Base-by-base conservation (phyloP, 2,888 invertebrate species). In the Catotricha subobsoleta region DNA sequence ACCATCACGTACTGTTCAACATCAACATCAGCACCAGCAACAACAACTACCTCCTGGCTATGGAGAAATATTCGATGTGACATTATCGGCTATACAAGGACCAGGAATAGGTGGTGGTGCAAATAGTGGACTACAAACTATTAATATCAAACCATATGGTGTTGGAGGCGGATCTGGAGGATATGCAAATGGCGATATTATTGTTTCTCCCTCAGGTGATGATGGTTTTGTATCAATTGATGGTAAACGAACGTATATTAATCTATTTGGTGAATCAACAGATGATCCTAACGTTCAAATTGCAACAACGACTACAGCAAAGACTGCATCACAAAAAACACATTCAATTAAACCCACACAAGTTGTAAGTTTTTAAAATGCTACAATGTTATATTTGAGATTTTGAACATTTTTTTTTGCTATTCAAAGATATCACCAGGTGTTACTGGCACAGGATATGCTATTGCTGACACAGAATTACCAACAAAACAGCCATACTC, bases 221-320 rank as follows among this genome's bases (percentile, higher is more conserved):
- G 80, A 87, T 53, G 82, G 86, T 20, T 88, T 84, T 60, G 90
- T 90, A 13, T 88, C 86, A 19, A 90, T 90, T 43, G 88, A 90
- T 55, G 90, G 90, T 28, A 84, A 88, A 63, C 68, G 86, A 51
- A 88, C 87, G 0, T 87, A 88, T 56, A 69, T 90, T 50, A 84
- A 86, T 64, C 67, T 88, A 31, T 83, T 87, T 57, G 83, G 80
- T 46, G 76, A 74, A 51, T 56, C 60, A 48, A 62, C 62, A 50
- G 62, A 62, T 53, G 50, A 56, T 41, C 60, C 62, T 5, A 23
- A n/a, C 37, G 3, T 50, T 52, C 10, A 42, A 44, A 12, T 41
- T 30, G 49, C 57, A 51, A 40, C 56, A 46, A 44, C 66, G 59
- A 13, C 62, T 48, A 16, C 56, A 56, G 3, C 55, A 49, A 45